Base-by-base conservation (phyloP, 2,113 vertebrate genomes). In the Trinectes maculatus region DNA sequence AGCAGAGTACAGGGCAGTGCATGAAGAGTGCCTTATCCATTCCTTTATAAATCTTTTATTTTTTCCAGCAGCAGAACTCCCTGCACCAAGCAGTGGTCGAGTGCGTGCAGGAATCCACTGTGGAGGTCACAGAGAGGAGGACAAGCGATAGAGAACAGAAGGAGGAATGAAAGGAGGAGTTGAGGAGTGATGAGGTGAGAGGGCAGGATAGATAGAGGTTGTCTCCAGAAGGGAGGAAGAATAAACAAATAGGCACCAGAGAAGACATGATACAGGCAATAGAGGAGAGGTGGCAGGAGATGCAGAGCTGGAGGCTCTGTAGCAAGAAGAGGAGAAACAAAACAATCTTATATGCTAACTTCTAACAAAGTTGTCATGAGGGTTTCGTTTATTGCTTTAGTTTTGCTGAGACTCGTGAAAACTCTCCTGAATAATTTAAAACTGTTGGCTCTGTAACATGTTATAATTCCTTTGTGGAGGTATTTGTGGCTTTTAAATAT, bases 61-160 rank as follows among this genome's bases (percentile, higher is more conserved):
- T 4, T 18, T 29, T 25, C 12, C 4, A 13, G 15, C 26, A 8
- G 11, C 3, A 6, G 8, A 8, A 18, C 67, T 79, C 57, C 37
- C 34, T 40, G 58, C 18, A 60, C 24, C 51, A n/a, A 46, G 47
- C 63, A 65, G 64, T 55, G 79, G 53, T 26, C 22, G 13, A 9
- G 42, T 62, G 61, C 28, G 34, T 84, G 76, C 37, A 68, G 77
- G 77, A 83, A 88, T 85, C 71, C 47, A 63, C 21, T 3, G 29
- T 49, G 15, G 52, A 82, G 83, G 66, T 75, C 59, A 49, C 6
- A 33, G 56, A 33, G 53, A 65, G 77, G 73, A 77, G 79, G 79
- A 70, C 29, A 48, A n/a, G 54, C 58, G 52, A 84, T 43, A 49
- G 18, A 5, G 68, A 48, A 21, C 68, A 54, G 58, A 26, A 60